A percentile compares a stretch with the other conserved stretches of the same genome.
These are phyloP conservation scores for Halcyon badia DNA, from an alignment of 2,797 vertebrate species.

Conservation along the genomic window DNA sequence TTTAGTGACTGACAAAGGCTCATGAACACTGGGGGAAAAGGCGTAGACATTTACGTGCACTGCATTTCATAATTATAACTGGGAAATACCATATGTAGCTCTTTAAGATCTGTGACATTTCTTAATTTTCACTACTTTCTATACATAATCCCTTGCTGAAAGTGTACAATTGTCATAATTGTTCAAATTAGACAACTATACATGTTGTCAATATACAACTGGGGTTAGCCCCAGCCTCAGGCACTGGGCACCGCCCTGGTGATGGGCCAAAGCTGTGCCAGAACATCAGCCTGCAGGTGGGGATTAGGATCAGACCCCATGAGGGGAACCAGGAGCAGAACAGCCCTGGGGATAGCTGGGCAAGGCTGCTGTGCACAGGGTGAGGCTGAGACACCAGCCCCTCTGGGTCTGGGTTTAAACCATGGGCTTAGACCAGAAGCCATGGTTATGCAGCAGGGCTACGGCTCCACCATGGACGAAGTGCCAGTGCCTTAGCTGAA, in stretches of 20 bases:
- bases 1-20: background rate
- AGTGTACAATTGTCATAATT: background rate
- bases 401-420: background rate
- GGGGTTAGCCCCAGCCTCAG: rapidly evolving
- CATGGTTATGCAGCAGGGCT: background rate
- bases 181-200: background rate
- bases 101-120: background rate
- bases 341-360: background rate
- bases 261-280: background rate
- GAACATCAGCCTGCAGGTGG: background rate
- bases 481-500: background rate
- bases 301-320: background rate
- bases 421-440: background rate
- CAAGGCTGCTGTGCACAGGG: background rate
- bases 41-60: background rate
- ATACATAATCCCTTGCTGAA: background rate
- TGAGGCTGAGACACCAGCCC: background rate
- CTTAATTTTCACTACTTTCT: background rate
- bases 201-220: background rate
- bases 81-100: background rate
- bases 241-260: background rate
- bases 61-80: background rate
- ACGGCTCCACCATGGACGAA: background rate
- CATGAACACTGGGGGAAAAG: background rate
- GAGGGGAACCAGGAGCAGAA: background rate